These are phyloP conservation scores for Rhincodon typus DNA, from an alignment of 2,797 vertebrate genomes.

Conservation along the genomic window DNA sequence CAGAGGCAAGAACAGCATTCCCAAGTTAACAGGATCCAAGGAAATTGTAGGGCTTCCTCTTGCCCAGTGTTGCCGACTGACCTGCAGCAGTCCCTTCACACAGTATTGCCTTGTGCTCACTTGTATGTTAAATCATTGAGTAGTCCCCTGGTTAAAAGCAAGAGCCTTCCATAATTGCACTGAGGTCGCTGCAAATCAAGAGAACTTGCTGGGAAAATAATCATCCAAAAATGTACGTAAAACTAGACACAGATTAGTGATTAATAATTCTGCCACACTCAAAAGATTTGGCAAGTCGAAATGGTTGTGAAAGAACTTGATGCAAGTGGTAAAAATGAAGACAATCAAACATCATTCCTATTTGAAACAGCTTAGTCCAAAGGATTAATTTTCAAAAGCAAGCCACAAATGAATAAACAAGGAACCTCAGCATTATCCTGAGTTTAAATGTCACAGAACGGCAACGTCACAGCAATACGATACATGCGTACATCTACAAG, in stretches of 20 bases:
- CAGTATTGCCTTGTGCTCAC: background rate
- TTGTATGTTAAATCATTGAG: background rate
- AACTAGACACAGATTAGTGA: background rate
- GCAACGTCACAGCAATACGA: background rate
- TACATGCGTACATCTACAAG: background rate
- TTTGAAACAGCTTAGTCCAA: background rate
- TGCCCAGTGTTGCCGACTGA: background rate
- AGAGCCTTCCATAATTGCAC: background rate
- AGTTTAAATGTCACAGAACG: slow-evolving; percentile 3
- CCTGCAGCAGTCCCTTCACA: background rate
- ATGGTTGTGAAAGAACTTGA: background rate
- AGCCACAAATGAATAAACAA: background rate
- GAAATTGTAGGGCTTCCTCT: background rate
- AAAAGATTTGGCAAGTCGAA: background rate
- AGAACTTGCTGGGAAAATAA: background rate
- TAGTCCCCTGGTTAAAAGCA: background rate
- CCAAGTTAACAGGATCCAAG: background rate
- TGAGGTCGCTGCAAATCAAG: background rate
- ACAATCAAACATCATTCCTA: background rate
- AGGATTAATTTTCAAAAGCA: background rate
- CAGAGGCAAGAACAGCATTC: background rate
- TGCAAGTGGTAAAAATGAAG: background rate
- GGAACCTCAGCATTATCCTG: background rate
- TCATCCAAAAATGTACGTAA: background rate
- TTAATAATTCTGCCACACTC: background rate